Evolutionary conservation across 1,140 invertebrate genomes (phyloP), one percentile per base, ranked within the genome.

Genomic region (Leptopilina clavipes): DNA sequence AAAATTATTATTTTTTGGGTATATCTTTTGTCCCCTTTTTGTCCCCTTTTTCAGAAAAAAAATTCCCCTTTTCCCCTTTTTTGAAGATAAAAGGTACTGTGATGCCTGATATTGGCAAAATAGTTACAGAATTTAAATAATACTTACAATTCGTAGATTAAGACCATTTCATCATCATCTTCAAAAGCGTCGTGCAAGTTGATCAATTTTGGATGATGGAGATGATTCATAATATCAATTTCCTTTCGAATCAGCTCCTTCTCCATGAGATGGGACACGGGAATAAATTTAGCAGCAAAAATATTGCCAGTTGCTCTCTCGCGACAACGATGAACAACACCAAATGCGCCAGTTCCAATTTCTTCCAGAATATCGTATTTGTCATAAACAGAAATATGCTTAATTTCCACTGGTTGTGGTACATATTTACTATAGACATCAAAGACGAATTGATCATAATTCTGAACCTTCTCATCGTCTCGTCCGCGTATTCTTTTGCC

Each of bases 281-380:
- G 98, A 84, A 99, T 99, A 89, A 99, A 99, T 91, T 99, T 99
- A 52, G 98, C 99, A 0, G 99, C 98, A 90, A 99, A 99, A 70
- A 97, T 97, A 86, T 98, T 97, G 14, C 98, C 98, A 65, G 98
- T 99, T 31, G 96, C 93, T 79, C 97, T 94, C 91, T 99, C 99
- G 19, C 98, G 93, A 87, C 98, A 99, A 37, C 99, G 93, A 87
- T 99, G 98, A 0, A 99, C 98, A 25, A 99, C 98, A 72, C 98
- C 99, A 89, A 99, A 99, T 6, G 98, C 98, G 70, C 99, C 99
- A 80, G 97, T 98, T 84, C 99, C 98, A 84, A 99, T 98, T 93
- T 99, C 98, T 91, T 99, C 99, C 17, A 99, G 92, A 78, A 99
- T 99, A 85, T 99, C 98, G 88, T 99, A 99, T 85, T 96, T 95